Evolutionary conservation across 2,113 vertebrate species (phyloP), one percentile per base, ranked within the genome.

Genomic region (Colistium nudipinnis): DNA sequence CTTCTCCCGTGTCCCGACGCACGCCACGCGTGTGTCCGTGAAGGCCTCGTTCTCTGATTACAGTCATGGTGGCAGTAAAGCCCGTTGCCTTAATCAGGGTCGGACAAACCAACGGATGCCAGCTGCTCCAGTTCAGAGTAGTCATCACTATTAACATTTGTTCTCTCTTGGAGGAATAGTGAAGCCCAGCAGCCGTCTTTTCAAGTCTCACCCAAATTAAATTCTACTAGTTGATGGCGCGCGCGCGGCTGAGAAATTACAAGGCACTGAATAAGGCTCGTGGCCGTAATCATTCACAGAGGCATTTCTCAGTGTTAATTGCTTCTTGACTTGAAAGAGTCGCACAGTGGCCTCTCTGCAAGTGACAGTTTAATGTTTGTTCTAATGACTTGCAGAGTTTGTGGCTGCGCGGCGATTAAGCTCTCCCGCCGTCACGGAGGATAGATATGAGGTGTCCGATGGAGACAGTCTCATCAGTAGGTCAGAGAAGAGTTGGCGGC

Each of bases 321-420:
- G 72, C 65, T 63, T 81, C 78, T 73, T 66, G 64, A 83, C 68
- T 76, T 83, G 19, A 85, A 87, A 81, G 81, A 61, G 78, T 60
- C 12, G 56, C 33, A 47, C 55, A 38, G 66, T 22, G n/a, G 25
- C 60, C 64, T 85, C 59, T 47, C 14, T 49, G 55, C 69, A 45
- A 78, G 62, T 76, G 75, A 85, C 62, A 30, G 39, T 68, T 72
- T 48, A 28, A 22, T 70, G 51, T 81, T 78, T 74, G 25, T 80
- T 64, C 13, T 81, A 74, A 82, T 79, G 71, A 79, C 52, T 74
- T 43, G 47, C 61, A 83, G 81, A 85, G 31, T 64, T 51, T 45
- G n/a, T 47, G 65, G 67, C 44, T 43, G 35, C 8, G n/a, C 12
- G 51, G 61, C 19, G 6, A 24, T 49, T 17, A 12, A 72, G 48